Evolutionary conservation across 2,113 vertebrate species (phyloP).

Genomic region (Corythornis vintsioides): DNA sequence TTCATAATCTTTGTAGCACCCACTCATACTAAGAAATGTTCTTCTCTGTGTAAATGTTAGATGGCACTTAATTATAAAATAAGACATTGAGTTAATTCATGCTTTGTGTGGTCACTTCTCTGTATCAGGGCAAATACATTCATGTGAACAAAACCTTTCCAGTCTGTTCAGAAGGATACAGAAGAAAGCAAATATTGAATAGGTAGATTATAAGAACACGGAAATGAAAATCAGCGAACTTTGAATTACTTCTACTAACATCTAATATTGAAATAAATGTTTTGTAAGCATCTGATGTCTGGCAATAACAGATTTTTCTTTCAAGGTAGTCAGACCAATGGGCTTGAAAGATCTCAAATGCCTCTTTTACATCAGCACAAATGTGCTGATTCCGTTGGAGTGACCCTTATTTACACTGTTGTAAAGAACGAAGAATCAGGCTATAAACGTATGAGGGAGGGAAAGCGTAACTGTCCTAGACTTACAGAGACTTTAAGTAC

Average conservation of each 20-base stretch:
- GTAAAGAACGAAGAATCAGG: conserved; percentile 12
- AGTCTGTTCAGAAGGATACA: neutral
- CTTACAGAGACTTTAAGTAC: neutral
- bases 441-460: conserved; percentile 5
- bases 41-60: neutral
- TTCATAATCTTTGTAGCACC: neutral
- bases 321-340: neutral
- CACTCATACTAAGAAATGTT: neutral
- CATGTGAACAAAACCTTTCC: neutral
- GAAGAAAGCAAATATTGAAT: neutral
- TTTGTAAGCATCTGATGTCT: neutral
- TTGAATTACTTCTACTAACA: neutral
- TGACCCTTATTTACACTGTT: neutral
- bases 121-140: neutral
- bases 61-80: conserved; percentile 8
- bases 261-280: neutral
- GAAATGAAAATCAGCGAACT: neutral
- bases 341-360: neutral
- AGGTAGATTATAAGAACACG: neutral
- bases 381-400: neutral
- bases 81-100: neutral
- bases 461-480: neutral
- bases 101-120: neutral
- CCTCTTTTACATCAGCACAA: neutral
- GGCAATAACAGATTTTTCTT: neutral